A percentile compares a stretch with the other conserved stretches of the same genome.
phyloP scores from a whole-genome alignment of 2,113 vertebrate genomes.

The Percina caprodes region DNA sequence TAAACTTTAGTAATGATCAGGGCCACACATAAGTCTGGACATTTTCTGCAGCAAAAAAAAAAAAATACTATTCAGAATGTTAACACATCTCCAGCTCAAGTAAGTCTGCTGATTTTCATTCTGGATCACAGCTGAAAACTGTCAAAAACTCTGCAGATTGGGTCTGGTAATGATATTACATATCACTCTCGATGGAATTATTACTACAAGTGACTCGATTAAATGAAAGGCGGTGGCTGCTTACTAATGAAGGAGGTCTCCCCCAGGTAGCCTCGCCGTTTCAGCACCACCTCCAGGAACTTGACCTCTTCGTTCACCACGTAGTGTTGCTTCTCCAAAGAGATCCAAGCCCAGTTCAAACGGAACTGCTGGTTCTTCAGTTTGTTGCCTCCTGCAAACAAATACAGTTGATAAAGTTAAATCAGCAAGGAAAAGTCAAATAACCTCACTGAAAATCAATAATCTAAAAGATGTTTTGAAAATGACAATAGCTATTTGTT shows the following conservation, averaged over 20 bases:
- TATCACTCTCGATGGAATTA: background rate
- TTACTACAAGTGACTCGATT: background rate
- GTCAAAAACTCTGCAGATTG: no score
- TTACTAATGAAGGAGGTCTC: constrained; percentile 98
- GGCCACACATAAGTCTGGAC: no score
- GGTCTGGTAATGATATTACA: no score
- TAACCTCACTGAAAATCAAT: background rate
- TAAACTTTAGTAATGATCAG: background rate
- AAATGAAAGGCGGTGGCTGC: constrained; percentile 56
- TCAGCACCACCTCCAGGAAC: constrained; percentile 91
- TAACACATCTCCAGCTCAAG: no score
- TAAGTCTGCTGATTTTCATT: no score
- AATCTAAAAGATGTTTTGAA: background rate
- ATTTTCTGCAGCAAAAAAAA: no score
- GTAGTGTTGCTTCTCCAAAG: constrained; percentile 92
- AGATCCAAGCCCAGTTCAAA: constrained; percentile 97
- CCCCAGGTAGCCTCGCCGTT: constrained; percentile 92
- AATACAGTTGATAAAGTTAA: constrained; percentile 13
- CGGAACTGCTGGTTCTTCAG: constrained; percentile 92
- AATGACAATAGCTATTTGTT: constrained; percentile 23
- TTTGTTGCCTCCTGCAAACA: constrained; percentile 90
- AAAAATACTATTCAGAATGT: no score
- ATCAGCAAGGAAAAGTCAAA: constrained; percentile 14
- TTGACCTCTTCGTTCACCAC: constrained; percentile 92
- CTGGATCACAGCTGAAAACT: no score